phyloP scores from a whole-genome alignment of 2,113 vertebrate species.

The Trachemys scripta region DNA sequence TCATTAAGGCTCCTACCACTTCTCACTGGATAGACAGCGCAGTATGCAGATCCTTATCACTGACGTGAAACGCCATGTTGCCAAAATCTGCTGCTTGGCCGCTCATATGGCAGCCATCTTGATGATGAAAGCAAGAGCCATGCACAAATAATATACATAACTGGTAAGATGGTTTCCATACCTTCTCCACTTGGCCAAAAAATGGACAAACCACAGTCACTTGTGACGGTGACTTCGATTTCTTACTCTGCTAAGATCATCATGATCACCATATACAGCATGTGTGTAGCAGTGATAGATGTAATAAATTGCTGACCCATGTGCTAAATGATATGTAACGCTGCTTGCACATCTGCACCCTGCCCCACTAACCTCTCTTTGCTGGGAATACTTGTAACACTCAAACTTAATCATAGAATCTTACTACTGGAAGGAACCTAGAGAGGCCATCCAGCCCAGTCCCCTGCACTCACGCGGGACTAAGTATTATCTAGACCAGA shows the following conservation, averaged over 20 bases:
- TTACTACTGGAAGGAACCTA: too few species aligned
- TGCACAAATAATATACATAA: neutral
- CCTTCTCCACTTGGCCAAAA: neutral
- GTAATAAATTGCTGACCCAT: neutral
- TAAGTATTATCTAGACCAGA: too few species aligned
- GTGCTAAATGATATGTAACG: neutral
- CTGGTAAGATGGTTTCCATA: neutral
- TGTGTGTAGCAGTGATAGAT: neutral
- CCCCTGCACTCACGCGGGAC: too few species aligned
- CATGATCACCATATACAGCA: neutral
- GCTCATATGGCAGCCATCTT: neutral
- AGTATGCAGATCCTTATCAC: neutral
- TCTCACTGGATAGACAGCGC: neutral
- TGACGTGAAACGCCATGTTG: neutral
- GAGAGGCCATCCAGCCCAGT: too few species aligned
- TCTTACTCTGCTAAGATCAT: neutral
- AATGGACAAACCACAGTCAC: neutral
- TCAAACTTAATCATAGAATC: neutral
- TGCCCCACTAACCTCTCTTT: neutral
- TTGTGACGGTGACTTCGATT: neutral
- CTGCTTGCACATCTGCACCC: neutral
- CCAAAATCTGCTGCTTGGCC: neutral
- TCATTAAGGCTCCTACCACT: neutral
- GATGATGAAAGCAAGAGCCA: neutral
- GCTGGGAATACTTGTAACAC: neutral